These are phyloP conservation scores for Schrankia costaestrigalis DNA, from an alignment of 2,888 invertebrate species.

Conservation along the genomic window DNA sequence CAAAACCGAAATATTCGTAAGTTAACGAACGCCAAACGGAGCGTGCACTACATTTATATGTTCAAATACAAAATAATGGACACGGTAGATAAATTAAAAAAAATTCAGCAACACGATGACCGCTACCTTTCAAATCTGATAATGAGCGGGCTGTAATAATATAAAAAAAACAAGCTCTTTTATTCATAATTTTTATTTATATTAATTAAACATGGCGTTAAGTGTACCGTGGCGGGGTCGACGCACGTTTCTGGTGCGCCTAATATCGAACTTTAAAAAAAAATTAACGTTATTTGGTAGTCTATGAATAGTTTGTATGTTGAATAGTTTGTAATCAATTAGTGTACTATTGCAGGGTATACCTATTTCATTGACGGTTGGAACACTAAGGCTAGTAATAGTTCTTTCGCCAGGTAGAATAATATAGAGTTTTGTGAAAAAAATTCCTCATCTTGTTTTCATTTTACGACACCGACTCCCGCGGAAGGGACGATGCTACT, in stretches of 20 bases:
- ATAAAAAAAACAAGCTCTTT: too few species aligned
- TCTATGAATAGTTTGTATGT: too few species aligned
- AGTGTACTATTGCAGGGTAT: too few species aligned
- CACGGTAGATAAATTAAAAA: conserved; percentile 68
- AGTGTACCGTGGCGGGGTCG: conserved; percentile 72
- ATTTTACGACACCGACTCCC: too few species aligned
- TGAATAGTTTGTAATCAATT: too few species aligned
- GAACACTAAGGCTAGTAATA: too few species aligned
- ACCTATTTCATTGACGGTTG: too few species aligned
- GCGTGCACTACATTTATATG: conserved; percentile 45
- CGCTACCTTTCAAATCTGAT: conserved; percentile 55
- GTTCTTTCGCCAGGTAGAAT: too few species aligned
- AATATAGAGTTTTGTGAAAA: too few species aligned
- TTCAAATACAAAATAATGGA: conserved; percentile 54
- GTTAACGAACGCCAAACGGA: conserved; percentile 47
- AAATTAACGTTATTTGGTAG: too few species aligned
- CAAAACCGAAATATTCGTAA: conserved; percentile 25
- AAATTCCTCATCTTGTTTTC: too few species aligned
- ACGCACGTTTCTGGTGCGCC: conserved; percentile 49
- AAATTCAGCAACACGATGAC: conserved; percentile 44
- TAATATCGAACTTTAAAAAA: conserved; percentile 19
- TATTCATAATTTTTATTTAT: conserved; percentile 65
- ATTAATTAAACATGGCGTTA: conserved; percentile 67
- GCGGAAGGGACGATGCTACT: too few species aligned
- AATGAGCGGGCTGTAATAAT: conserved; percentile 51